Evolutionary conservation across 1,140 invertebrate genomes (phyloP), one percentile per base, ranked within the genome.

Genomic region (Mercenaria mercenaria): DNA sequence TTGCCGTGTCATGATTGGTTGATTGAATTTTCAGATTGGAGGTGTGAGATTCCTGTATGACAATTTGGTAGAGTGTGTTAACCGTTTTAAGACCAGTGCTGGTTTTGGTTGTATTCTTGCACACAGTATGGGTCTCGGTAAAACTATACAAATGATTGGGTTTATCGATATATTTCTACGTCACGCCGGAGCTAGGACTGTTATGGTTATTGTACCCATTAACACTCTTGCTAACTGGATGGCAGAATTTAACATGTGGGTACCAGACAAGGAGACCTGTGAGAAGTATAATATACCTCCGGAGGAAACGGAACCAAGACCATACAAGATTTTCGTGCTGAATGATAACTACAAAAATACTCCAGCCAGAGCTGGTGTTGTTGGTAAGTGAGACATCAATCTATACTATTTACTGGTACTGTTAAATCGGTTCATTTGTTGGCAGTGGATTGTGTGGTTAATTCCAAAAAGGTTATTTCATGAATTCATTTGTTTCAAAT

Each of bases 141-240:
- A 99, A 96, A 99, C 99, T 0, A 97, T 99, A 61, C 99, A 95
- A 95, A 95, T 99, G 67, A 98, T 99, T 41, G 98, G 98, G 91
- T 99, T 99, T 96, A 98, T 98, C 94, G 99, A 99, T 96, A 98
- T 99, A 91, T 99, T 99, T 96, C 97, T 99, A 91, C 96, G 98
- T 77, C 97, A 98, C 94, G 99, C 99, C 0, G 97, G 97, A n/a
- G 98, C 98, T 10, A 98, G 97, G 94, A 98, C 97, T 47, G 98
- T 99, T 4, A 96, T 99, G 13, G 98, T 99, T 94, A 99, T 99
- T 91, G 99, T 99, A 97, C 99, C 99, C 0, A 99, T 99, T 82
- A 99, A 99, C 96, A 99, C 99, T 1, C 96, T 99, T 80, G 99
- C 99, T 96, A 99, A 99, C 96, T 99, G 99, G 99, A 96, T 99